phyloP scores from a whole-genome alignment of 2,888 invertebrate genomes.

The Cephus pulcher region DNA sequence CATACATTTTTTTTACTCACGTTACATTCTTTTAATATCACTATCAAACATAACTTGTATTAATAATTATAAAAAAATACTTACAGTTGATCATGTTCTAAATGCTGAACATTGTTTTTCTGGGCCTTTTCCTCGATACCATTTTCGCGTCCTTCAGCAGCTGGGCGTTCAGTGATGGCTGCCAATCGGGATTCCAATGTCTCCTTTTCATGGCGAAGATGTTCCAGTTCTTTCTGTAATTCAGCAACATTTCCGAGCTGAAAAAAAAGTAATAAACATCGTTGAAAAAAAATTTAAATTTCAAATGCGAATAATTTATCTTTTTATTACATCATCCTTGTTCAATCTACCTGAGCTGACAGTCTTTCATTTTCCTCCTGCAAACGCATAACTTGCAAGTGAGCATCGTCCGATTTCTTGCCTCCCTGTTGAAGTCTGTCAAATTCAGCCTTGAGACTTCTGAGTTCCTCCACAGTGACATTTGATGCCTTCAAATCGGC shows the following conservation, averaged over 20 bases:
- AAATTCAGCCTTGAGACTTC: conserved; percentile 36
- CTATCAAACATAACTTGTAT: background rate
- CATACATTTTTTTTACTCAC: background rate
- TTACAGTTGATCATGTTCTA: conserved; percentile 54
- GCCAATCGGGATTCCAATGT: conserved; percentile 62
- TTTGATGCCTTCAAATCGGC: conserved; percentile 30
- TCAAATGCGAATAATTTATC: background rate
- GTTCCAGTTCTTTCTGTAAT: conserved; percentile 54
- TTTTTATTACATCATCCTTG: background rate
- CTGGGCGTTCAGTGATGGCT: conserved; percentile 62
- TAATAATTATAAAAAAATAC: conserved; percentile 12
- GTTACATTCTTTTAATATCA: background rate
- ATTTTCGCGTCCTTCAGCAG: conserved; percentile 63
- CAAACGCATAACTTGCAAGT: conserved; percentile 63
- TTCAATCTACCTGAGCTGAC: conserved; percentile 62
- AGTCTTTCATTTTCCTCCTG: conserved; percentile 70
- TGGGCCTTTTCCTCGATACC: conserved; percentile 57
- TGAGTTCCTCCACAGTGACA: conserved; percentile 31
- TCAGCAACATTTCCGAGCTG: conserved; percentile 45
- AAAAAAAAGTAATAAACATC: conserved; percentile 14
- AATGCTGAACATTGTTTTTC: conserved; percentile 43
- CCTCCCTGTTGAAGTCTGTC: conserved; percentile 41
- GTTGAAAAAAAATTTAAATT: background rate
- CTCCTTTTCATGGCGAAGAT: conserved; percentile 64
- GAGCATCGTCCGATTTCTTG: conserved; percentile 37